Percentiles rank a stretch among this genome's conserved stretches.
Conservation (phyloP, 2,113 vertebrate genomes). For the Pachyramphus minor region DNA sequence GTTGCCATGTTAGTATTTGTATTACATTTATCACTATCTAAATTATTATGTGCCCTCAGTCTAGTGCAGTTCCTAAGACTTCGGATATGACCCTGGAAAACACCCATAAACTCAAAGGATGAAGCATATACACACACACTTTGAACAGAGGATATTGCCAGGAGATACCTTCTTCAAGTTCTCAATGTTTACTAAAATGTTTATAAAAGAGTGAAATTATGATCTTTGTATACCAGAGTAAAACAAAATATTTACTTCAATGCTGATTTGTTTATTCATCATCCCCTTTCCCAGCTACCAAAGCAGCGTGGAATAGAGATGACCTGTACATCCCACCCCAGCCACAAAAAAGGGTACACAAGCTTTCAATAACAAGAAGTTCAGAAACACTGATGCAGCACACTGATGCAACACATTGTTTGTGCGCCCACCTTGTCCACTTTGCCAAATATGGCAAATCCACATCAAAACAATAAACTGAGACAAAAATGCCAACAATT, state of each 20-base stretch:
- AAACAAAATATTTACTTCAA: not conserved
- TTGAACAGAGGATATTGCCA: not conserved
- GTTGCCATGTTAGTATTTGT: not conserved
- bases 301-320: not conserved
- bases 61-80: not conserved
- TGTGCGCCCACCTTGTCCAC: not conserved
- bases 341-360: not conserved
- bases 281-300: not conserved
- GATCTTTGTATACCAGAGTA: not conserved
- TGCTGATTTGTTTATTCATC: not conserved
- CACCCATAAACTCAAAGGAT: not conserved
- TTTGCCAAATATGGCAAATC: not conserved
- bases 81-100: not conserved
- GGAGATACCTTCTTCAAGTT: not conserved
- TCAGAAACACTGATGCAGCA: not conserved
- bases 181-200: not conserved
- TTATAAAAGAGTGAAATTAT: not conserved
- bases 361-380: not conserved
- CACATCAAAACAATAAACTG: not conserved
- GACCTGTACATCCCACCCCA: not conserved
- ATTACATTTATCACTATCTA: not conserved
- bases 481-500: not conserved
- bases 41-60: not conserved
- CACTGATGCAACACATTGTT: too few relatives aligned
- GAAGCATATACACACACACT: not conserved